phyloP scores from a whole-genome alignment of 2,113 vertebrate genomes.

The Heteronetta atricapilla region DNA sequence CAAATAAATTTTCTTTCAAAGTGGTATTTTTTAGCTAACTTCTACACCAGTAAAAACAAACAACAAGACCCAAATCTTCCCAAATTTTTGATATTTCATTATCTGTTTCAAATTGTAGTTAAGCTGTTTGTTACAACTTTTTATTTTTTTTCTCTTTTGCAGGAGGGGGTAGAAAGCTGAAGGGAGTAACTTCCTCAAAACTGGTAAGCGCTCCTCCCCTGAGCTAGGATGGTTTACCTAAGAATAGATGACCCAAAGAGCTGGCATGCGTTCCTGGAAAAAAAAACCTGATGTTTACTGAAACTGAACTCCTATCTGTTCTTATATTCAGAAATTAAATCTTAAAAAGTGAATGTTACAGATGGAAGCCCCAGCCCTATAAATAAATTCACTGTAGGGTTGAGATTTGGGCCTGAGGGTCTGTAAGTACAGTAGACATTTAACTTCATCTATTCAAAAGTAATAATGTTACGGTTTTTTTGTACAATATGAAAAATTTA shows the following conservation, averaged over 20 bases:
- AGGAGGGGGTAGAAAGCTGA: slow-evolving; percentile 72
- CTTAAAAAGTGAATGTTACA: slow-evolving; percentile 2
- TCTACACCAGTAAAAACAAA: neutral
- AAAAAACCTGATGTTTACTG: slow-evolving; percentile 39
- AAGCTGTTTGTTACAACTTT: slow-evolving; percentile 13
- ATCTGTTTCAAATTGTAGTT: slow-evolving; percentile 7
- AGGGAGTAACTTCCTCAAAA: slow-evolving; percentile 55
- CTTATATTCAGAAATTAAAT: slow-evolving; percentile 31
- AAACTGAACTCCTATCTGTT: slow-evolving; percentile 65
- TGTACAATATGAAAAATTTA: neutral
- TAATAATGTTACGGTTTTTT: neutral
- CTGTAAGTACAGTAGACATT: neutral
- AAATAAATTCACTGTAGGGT: neutral
- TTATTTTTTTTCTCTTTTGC: slow-evolving; percentile 50
- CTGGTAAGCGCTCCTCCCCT: slow-evolving; percentile 63
- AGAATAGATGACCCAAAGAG: neutral
- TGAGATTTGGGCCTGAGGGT: neutral
- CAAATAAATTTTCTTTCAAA: neutral
- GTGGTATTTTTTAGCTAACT: neutral
- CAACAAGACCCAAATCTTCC: neutral
- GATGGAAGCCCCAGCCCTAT: neutral
- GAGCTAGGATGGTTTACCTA: slow-evolving; percentile 16
- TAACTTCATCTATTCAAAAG: neutral
- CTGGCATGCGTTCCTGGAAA: slow-evolving; percentile 9
- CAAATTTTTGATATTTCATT: neutral